phyloP scores from a whole-genome alignment of 2,888 invertebrate species.

The Fissipunctia ypsillon region DNA sequence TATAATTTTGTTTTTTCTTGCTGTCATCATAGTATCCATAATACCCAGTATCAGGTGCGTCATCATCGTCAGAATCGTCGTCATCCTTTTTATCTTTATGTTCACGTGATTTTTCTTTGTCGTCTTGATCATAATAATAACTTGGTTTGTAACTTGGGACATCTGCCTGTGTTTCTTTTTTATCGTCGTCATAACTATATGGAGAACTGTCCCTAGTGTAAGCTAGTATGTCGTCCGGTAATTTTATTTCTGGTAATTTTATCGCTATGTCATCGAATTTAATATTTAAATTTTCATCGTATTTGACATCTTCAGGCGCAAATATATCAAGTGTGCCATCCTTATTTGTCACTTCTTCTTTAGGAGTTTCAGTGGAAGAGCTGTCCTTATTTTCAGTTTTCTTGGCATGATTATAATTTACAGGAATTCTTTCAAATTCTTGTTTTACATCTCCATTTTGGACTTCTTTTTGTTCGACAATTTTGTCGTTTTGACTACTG shows the following conservation, averaged over 20 bases:
- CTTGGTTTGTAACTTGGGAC: conserved; percentile 61
- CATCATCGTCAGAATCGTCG: conserved; percentile 57
- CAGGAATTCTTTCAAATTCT: conserved; percentile 87
- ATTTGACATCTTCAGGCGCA: conserved; percentile 74
- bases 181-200: conserved; percentile 69
- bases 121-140: conserved; percentile 73
- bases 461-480: conserved; percentile 59
- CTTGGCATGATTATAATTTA: conserved; percentile 83
- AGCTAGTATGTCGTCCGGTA: conserved; percentile 86
- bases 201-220: conserved; percentile 76
- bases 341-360: conserved; percentile 64
- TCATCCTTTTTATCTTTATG: conserved; percentile 62
- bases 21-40: conserved; percentile 62
- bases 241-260: conserved; percentile 86
- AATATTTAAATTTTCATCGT: conserved; percentile 83
- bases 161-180: conserved; percentile 62
- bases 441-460: conserved; percentile 80
- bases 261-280: conserved; percentile 85
- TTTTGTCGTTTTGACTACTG: conserved; percentile 68
- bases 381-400: conserved; percentile 65
- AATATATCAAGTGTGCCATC: conserved; percentile 77
- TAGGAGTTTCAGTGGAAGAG: conserved; percentile 36
- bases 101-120: conserved; percentile 62
- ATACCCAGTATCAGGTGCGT: conserved; percentile 67
- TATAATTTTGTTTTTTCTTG: conserved; percentile 72